Conservation (phyloP, 2,888 invertebrate genomes). For the Tetheella fluctuosa region DNA sequence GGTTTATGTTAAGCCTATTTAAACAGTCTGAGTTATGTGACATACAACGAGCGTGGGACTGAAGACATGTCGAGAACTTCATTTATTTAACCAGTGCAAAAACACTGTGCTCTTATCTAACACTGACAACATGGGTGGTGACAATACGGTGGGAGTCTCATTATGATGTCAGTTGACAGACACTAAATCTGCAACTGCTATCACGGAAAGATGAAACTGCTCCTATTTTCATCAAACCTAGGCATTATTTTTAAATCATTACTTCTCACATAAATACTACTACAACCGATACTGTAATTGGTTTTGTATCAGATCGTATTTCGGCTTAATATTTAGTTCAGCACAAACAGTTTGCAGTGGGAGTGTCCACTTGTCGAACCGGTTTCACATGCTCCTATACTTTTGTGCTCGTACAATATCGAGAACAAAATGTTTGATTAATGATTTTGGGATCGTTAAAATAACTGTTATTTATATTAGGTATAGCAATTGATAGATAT, state of each 20-base stretch:
- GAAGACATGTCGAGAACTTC: neutral
- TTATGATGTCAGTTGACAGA: constrained; percentile 30
- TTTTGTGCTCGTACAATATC: neutral
- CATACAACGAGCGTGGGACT: neutral
- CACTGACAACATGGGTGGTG: constrained; percentile 17
- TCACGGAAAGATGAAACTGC: neutral
- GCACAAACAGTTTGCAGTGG: neutral
- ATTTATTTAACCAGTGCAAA: neutral
- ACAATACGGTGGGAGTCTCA: constrained; percentile 18
- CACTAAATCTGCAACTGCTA: no score
- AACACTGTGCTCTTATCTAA: constrained; percentile 22
- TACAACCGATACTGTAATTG: no score
- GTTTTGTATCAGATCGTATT: neutral
- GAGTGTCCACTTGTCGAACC: constrained; percentile 2
- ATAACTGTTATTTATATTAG: constrained; percentile 4
- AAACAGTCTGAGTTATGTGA: neutral
- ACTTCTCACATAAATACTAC: no score
- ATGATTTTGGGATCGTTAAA: neutral
- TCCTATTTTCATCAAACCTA: neutral
- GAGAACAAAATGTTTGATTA: neutral
- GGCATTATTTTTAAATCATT: no score
- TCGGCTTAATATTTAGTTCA: neutral
- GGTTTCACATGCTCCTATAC: neutral
- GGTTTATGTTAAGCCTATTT: neutral
- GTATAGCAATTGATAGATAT: neutral